Percentiles rank a stretch among this genome's conserved stretches.
Evolutionary conservation across 2,113 vertebrate species (phyloP).

Genomic region (Ammospiza nelsoni): DNA sequence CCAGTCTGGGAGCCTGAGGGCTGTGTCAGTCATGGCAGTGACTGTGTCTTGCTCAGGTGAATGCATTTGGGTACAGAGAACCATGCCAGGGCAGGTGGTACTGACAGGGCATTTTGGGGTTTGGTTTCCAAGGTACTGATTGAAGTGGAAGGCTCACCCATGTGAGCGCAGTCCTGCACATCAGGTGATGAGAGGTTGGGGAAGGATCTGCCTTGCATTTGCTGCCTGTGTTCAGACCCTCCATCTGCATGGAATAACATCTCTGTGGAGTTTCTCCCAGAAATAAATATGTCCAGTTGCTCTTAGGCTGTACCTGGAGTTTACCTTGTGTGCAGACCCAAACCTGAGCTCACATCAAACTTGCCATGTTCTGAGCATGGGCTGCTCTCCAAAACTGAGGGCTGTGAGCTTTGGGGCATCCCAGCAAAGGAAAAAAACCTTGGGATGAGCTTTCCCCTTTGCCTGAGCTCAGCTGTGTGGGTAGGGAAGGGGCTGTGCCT

Average conservation of each 20-base stretch:
- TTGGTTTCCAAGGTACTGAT: neutral
- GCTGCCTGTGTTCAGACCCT: neutral
- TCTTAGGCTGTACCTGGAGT: neutral
- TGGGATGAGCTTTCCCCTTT: neutral
- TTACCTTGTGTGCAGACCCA: rapidly evolving
- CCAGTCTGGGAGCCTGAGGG: neutral
- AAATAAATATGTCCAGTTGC: neutral
- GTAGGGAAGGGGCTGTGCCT: neutral
- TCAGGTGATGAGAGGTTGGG: neutral
- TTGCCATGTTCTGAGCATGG: rapidly evolving
- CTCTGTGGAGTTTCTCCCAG: neutral
- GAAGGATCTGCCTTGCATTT: neutral
- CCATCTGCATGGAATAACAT: neutral
- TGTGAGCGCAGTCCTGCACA: rapidly evolving
- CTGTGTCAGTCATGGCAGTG: rapidly evolving
- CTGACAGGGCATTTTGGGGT: neutral
- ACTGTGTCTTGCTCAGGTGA: neutral
- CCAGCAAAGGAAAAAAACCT: neutral
- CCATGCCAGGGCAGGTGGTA: rapidly evolving
- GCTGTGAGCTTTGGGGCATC: neutral
- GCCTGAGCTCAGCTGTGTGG: neutral
- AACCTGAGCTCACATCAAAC: neutral
- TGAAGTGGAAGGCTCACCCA: rapidly evolving
- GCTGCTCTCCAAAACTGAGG: neutral
- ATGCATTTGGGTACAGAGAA: neutral